Base-by-base conservation (phyloP, 2,113 vertebrate genomes). In the Manacus vitellinus region DNA sequence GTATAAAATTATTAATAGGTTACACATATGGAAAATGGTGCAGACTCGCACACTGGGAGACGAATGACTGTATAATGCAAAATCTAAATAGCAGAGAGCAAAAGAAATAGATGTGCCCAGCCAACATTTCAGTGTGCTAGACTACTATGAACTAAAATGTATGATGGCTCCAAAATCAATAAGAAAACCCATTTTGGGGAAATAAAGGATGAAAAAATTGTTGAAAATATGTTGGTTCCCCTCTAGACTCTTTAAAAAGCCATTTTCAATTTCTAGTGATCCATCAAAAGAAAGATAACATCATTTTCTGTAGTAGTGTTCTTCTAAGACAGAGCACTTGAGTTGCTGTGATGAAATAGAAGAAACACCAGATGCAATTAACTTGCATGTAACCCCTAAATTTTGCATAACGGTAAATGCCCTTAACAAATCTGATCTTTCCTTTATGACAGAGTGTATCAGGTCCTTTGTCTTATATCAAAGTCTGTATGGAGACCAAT, bases 201-300 rank as follows among this genome's bases (percentile, higher is more conserved):
- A 91, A 94, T 46, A 92, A 91, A 84, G 65, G 46, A 55, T 80
- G 39, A 78, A 88, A 90, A 88, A 85, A 51, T 4, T 4, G 65
- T 85, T 30, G 63, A 85, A 93, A 92, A 70, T 65, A 46, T 21
- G 35, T 87, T 92, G 27, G 23, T 58, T 90, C 22, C 54, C 24
- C 71, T 74, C 39, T 1, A 96, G 47, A 51, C 37, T 85, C 55
- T 83, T 94, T 83, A 70, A 88, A 95, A 94, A 88, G 55, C 27
- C 24, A 33, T 92, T 92, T 95, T 94, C 59, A 80, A 28, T 92
- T 95, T 90, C 82, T 93, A 52, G 43, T 74, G 90, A 78, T 93
- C 24, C 61, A 66, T 96, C 85, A 90, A 47, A 94, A 73, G 49
- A 63, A 77, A 81, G 68, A 75, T 85, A 95, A 41, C 18, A 85